A percentile compares a stretch with the other conserved stretches of the same genome.
Conservation (phyloP, 2,113 vertebrate genomes). For the Platichthys stellatus region DNA sequence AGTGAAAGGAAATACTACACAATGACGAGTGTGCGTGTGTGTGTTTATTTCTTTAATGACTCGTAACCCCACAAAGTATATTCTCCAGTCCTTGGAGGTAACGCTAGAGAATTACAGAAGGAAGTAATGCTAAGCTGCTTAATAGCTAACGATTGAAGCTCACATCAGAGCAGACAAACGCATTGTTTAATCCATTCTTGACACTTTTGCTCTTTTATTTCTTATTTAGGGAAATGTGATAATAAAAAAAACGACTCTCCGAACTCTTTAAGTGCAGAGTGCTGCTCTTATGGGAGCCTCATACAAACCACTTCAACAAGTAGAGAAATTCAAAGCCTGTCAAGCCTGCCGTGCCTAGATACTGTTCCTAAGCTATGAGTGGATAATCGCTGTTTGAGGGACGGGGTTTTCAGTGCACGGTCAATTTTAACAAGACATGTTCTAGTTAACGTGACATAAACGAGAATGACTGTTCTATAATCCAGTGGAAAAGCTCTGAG, state of each 20-base stretch:
- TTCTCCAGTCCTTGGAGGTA: background rate
- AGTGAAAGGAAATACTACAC: background rate
- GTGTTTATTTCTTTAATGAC: background rate
- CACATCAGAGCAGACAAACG: background rate
- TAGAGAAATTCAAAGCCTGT: background rate
- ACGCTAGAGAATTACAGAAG: background rate
- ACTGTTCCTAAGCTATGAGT: background rate
- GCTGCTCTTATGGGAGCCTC: background rate
- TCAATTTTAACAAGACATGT: conserved; percentile 15
- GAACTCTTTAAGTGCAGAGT: background rate
- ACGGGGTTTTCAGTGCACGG: background rate
- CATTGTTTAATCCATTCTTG: conserved; percentile 2
- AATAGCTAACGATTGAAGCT: background rate
- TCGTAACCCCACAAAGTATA: too few species aligned
- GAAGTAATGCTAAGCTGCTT: background rate
- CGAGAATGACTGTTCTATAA: conserved; percentile 11
- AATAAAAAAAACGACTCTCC: background rate
- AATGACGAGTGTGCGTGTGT: background rate
- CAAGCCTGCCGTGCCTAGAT: background rate
- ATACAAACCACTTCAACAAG: background rate
- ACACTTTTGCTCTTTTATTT: background rate
- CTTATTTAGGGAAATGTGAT: background rate
- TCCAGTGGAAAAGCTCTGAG: conserved; percentile 14
- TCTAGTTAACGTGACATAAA: conserved; percentile 24
- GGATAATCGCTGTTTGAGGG: background rate